Evolutionary conservation across 92 coral and sea anemone genomes (phyloP).

Genomic region (Muricea muricata): DNA sequence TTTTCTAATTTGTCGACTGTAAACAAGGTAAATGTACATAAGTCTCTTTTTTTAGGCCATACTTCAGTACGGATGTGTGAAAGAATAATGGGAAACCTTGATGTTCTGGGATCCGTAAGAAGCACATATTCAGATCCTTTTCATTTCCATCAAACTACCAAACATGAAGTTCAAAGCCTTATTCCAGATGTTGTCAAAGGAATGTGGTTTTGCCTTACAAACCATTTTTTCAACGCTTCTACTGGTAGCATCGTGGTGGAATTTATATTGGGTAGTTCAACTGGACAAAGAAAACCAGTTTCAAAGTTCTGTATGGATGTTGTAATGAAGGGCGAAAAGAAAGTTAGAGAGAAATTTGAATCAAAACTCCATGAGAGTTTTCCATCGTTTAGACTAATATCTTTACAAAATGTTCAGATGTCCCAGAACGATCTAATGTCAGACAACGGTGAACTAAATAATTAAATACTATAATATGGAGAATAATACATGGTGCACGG

Average conservation of each 20-base stretch:
- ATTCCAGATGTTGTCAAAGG: slow-evolving; percentile 15
- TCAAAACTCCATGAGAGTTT: slow-evolving; percentile 12
- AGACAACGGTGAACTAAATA: slow-evolving; percentile 25
- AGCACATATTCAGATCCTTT: neutral
- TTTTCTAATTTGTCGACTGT: no score
- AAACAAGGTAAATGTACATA: no score
- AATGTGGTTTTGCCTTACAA: neutral
- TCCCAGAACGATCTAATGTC: slow-evolving; percentile 9
- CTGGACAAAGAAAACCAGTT: slow-evolving; percentile 15
- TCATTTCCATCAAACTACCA: neutral
- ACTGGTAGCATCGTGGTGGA: neutral
- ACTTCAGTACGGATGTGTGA: slow-evolving; percentile 2
- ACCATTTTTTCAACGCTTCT: neutral
- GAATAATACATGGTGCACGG: no score
- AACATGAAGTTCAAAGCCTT: neutral
- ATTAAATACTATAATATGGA: no score
- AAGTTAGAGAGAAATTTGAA: slow-evolving; percentile 8
- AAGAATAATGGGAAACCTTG: slow-evolving; percentile 9
- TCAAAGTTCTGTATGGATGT: slow-evolving; percentile 10
- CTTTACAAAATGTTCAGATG: slow-evolving; percentile 3
- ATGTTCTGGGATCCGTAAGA: neutral
- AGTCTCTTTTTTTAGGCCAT: neutral
- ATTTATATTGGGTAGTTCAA: neutral
- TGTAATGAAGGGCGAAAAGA: neutral
- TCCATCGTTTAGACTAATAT: slow-evolving; percentile 8